Base-by-base conservation (phyloP, 2,113 vertebrate genomes). In the Corythornis madagascariensis region DNA sequence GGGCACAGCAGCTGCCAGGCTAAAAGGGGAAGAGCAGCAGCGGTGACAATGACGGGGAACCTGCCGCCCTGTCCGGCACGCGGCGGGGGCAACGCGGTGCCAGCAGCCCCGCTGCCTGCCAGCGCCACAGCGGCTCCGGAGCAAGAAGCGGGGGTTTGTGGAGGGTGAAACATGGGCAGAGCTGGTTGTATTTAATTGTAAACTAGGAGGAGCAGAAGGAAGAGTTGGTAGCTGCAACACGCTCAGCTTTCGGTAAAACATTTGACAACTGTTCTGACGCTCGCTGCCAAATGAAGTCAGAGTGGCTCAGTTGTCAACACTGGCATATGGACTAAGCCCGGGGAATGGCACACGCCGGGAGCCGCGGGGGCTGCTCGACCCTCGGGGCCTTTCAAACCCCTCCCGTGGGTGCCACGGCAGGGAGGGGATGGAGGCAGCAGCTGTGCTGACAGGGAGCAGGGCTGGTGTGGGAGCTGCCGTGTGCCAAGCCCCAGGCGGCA, bases 271-370 rank as follows among this genome's bases (percentile, higher is more conserved):
- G 93, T 88, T 96, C 73, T 50, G 61, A 53, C 7, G 4, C 70
- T 67, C 22, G 57, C 96, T 96, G 95, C 95, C 92, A 95, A 94
- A 95, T 91, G 66, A 93, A 95, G 73, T 93, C 94, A 71, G 86
- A 85, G 83, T 3, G 3, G 72, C 90, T 92, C 92, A 63, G 88
- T 83, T 91, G 72, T 95, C 90, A 91, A 70, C 88, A 91, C 35
- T 73, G 88, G 92, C 95, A 94, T 91, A 95, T 90, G 94, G 92
- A 95, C 89, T 81, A 60, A 86, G 75, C 72, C 29, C 16, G 1
- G 59, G 52, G 74, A 91, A 73, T 5, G 43, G 89, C 35, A 78
- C 67, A 47, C 7, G 7, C 76, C 73, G 3, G 65, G 83, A 79
- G 75, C 63, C 66, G 67, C 72, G 2, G 9, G 2, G 43, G 74